Conservation (phyloP, 2,113 vertebrate genomes). For the Illadopsis cleaveri region DNA sequence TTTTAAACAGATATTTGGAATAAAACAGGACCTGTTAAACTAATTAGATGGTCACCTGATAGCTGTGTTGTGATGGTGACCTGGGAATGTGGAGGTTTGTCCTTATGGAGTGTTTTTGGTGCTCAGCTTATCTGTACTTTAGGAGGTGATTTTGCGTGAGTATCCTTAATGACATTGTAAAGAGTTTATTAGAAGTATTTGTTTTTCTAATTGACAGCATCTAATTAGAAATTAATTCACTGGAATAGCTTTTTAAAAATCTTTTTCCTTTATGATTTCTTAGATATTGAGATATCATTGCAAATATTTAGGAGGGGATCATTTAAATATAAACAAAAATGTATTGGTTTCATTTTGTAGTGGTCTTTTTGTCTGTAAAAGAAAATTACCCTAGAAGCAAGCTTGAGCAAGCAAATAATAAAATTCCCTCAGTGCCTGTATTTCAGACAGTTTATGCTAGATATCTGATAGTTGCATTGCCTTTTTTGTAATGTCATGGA, state of each 20-base stretch:
- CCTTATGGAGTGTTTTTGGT: slow-evolving; percentile 97
- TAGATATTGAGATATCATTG: neutral
- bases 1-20: slow-evolving; percentile 91
- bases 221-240: neutral
- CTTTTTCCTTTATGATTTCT: neutral
- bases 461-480: neutral
- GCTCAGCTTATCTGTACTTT: slow-evolving; percentile 98
- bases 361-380: neutral
- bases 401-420: neutral
- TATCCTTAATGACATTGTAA: slow-evolving; percentile 34
- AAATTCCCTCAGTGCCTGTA: neutral
- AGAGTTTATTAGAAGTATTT: neutral
- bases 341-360: neutral
- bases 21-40: slow-evolving; percentile 94
- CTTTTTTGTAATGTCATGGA: neutral
- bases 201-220: neutral
- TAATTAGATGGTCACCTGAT: slow-evolving; percentile 96
- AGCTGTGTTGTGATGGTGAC: slow-evolving; percentile 94
- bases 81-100: slow-evolving; percentile 94
- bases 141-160: slow-evolving; percentile 96
- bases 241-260: neutral
- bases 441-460: neutral
- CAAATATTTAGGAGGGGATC: neutral
- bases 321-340: neutral
- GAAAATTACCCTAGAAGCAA: neutral